Base-by-base conservation (phyloP, 2,113 vertebrate genomes). In the Daphoenositta chrysoptera region DNA sequence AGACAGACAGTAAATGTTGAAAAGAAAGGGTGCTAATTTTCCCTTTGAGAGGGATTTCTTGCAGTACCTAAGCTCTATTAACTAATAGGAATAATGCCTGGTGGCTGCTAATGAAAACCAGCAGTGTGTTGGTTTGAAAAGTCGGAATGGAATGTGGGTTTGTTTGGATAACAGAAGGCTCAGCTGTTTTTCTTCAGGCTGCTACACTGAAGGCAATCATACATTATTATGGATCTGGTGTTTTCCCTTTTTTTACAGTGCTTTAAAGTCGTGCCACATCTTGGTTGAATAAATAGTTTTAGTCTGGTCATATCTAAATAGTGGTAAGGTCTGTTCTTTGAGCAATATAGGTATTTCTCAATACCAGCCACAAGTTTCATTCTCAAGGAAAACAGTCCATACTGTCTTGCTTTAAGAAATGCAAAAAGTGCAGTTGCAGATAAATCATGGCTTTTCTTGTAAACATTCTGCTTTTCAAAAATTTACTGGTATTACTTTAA, bases 121-220 rank as follows among this genome's bases (percentile, higher is more conserved):
- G 87, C 91, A 85, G 77, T 4, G 35, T 76, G 69, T 51, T 93
- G 88, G 69, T 95, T 96, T 94, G 80, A 66, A 87, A 94, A 95
- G 63, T 85, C 7, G 1, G 69, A 58, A 58, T 90, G 94, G 93
- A 96, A 96, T 96, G 91, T 86, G 84, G 75, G 11, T 94, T 96
- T 95, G 85, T 96, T 96, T 96, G 83, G 61, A 30, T 83, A 93
- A 63, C 78, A 72, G 63, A 91, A 84, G 2, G 28, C 76, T 95
- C 93, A 90, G 90, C 94, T 95, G 93, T 66, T 95, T 96, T 87
- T 93, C 78, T 83, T 96, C 91, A 94, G 45, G 54, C 82, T 85
- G 84, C 69, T 91, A 44, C 63, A 77, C 75, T 80, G 82, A 96
- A 94, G 75, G 90, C 91, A 54, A 50, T 69, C 50, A 2, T 61